Evolutionary conservation across 1,140 invertebrate genomes (phyloP).

Genomic region (Cydia fagiglandana): DNA sequence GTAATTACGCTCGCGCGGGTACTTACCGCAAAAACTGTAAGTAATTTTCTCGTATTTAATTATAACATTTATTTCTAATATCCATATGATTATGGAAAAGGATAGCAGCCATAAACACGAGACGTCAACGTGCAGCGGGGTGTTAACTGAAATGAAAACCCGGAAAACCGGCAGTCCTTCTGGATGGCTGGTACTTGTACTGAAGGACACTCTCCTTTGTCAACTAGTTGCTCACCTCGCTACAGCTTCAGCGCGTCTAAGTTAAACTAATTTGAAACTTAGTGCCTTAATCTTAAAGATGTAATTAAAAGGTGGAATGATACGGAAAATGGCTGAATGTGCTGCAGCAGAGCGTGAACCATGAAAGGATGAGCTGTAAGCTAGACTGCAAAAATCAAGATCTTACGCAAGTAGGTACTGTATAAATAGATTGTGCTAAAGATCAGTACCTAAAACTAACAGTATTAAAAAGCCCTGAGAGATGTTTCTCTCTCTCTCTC

Average conservation of each 20-base stretch:
- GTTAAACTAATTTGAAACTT: slow-evolving; percentile 37
- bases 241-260: slow-evolving; percentile 29
- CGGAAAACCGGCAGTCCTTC: slow-evolving; percentile 61
- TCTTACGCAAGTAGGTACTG: not conserved
- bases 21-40: slow-evolving; percentile 10
- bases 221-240: slow-evolving; percentile 66
- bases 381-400: slow-evolving; percentile 8
- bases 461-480: too few relatives aligned
- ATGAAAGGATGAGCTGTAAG: slow-evolving; percentile 57
- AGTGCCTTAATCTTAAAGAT: slow-evolving; percentile 39
- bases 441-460: too few relatives aligned
- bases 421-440: not conserved
- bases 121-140: slow-evolving; percentile 46
- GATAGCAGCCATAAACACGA: slow-evolving; percentile 39
- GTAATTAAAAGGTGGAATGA: slow-evolving; percentile 43
- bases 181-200: slow-evolving; percentile 48
- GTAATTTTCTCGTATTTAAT: not conserved
- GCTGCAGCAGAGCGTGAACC: slow-evolving; percentile 69
- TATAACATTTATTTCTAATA: not conserved
- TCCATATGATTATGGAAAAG: slow-evolving; percentile 25
- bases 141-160: slow-evolving; percentile 67
- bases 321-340: slow-evolving; percentile 57
- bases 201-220: slow-evolving; percentile 73
- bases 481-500: too few relatives aligned
- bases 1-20: not conserved